Percentiles rank a stretch among this genome's conserved stretches.
These are phyloP conservation scores for Sigmodon hispidus DNA, from an alignment of 2,113 vertebrate species.

Conservation along the genomic window DNA sequence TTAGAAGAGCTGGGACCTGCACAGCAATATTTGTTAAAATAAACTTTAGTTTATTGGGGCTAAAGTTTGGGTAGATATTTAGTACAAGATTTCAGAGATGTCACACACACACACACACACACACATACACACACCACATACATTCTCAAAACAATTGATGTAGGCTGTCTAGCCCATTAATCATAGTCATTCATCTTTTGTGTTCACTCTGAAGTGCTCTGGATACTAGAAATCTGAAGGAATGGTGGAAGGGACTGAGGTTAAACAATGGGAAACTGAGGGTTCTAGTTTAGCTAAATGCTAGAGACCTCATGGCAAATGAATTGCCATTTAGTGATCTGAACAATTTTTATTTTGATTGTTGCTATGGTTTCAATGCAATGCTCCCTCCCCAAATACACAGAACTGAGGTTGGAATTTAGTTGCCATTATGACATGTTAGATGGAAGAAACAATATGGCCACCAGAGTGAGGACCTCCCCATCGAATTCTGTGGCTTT, in stretches of 20 bases:
- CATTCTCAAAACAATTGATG: neutral
- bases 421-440: neutral
- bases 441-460: neutral
- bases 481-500: neutral
- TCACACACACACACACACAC: neutral
- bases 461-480: neutral
- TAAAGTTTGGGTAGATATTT: neutral
- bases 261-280: neutral
- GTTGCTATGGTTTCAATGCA: neutral
- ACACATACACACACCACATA: neutral
- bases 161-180: neutral
- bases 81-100: neutral
- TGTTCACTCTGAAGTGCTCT: neutral
- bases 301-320: neutral
- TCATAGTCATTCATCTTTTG: neutral
- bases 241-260: neutral
- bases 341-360: neutral
- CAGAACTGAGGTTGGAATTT: neutral
- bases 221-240: neutral
- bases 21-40: neutral
- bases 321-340: neutral
- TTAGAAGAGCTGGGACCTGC: neutral
- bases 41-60: neutral
- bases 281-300: neutral
- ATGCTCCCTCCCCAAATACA: neutral